Evolutionary conservation across 2,113 vertebrate genomes (phyloP), one percentile per base, ranked within the genome.

Genomic region (Aleadryas rufinucha): DNA sequence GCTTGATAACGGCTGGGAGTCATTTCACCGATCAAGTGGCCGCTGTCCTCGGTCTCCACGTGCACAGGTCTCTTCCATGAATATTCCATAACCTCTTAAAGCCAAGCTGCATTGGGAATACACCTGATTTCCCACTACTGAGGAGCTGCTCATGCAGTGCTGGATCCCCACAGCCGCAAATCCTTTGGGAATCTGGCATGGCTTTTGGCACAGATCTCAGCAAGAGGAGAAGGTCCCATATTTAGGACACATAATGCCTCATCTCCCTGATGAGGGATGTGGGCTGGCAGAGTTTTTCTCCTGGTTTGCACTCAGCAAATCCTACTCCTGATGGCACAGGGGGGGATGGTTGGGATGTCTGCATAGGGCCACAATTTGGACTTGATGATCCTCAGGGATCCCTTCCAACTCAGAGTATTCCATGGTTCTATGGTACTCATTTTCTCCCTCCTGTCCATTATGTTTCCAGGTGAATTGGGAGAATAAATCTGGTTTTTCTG

Each of bases 41-140:
- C 2, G 2, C 60, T 57, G 33, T 7, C 50, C 41, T 3, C 1
- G 49, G 22, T 16, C 53, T 75, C 41, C 66, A 27, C 0, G 0
- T 16, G 50, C 4, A 5, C 39, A 82, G 47, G 4, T 13, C 50
- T 57, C 69, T 64, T 39, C 84, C 77, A 54, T 54, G 39, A 50
- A 78, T 6, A 23, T 33, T 26, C 47, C 59, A 31, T 3, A 37
- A 23, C 9, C 54, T 56, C 65, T 87, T 15, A 33, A 30, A 64
- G 4, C 39, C 4, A 24, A 66, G 4, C 6, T 90, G 26, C 24
- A 2, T 2, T 0, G 37, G 68, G 79, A 57, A 71, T 15, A 15
- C 1, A 28, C 50, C n/a, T 37, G 4, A 59, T 64, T 87, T 89
- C 64, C 84, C 44, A 31, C n/a, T 74, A 41, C 10, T 80, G 49